Percentiles rank a stretch among this genome's conserved stretches.
These are phyloP conservation scores for Odocoileus hemionus DNA, from an alignment of 2,113 vertebrate genomes.

Conservation along the genomic window DNA sequence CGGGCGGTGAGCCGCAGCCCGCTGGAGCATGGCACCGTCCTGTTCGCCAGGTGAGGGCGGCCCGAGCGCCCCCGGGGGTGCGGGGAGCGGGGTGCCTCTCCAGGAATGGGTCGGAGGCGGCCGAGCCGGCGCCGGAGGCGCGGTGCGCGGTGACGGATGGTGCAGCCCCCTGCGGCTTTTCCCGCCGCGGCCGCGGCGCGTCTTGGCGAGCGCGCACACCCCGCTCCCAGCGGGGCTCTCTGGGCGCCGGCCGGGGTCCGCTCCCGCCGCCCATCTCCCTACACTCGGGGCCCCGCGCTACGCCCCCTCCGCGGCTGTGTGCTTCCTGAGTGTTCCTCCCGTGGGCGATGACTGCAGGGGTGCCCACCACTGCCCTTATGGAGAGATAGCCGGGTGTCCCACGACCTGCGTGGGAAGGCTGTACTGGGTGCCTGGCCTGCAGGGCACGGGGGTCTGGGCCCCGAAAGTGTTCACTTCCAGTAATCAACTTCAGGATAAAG, in stretches of 20 bases:
- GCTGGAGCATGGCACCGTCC: constrained; percentile 89
- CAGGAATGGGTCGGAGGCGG: neutral
- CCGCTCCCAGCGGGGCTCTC: neutral
- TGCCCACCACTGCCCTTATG: too few species aligned
- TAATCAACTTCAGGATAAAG: neutral
- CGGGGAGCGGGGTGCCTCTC: neutral
- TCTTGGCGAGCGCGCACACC: neutral
- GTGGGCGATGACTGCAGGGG: neutral
- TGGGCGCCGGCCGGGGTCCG: neutral
- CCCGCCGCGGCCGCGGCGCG: accelerated
- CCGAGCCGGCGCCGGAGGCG: neutral
- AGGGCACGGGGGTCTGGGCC: neutral
- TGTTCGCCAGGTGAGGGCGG: constrained; percentile 89
- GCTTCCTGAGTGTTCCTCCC: neutral
- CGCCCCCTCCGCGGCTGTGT: neutral
- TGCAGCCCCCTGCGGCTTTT: neutral
- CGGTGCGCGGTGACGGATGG: neutral
- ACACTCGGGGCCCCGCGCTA: neutral
- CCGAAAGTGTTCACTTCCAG: neutral
- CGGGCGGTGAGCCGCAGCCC: constrained; percentile 88
- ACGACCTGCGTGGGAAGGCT: neutral
- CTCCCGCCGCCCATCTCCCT: neutral
- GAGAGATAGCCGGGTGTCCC: neutral
- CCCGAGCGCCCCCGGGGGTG: neutral
- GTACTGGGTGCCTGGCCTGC: neutral